Evolutionary conservation across 2,113 vertebrate species (phyloP).

Genomic region (Nibea coibor): DNA sequence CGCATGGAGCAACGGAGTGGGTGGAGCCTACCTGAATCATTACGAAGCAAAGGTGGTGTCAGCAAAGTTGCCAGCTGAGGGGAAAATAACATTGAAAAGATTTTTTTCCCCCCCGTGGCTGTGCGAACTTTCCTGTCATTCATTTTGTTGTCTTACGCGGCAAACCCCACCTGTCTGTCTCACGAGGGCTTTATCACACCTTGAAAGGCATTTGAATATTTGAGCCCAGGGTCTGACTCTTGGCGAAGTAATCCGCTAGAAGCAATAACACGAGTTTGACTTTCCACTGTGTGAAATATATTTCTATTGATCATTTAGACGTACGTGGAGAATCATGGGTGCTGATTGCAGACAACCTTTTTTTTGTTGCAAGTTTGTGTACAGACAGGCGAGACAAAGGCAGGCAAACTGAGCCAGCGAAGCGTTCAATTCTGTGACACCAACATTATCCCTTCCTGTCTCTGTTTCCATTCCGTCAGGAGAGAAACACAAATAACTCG

Average conservation of each 20-base stretch:
- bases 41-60: background rate
- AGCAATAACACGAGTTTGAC: conserved; percentile 80
- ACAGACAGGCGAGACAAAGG: background rate
- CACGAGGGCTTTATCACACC: conserved; percentile 19
- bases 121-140: background rate
- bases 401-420: conserved; percentile 57
- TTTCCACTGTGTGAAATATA: conserved; percentile 71
- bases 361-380: conserved; percentile 4
- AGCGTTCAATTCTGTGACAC: conserved; percentile 18
- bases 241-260: conserved; percentile 52
- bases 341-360: conserved; percentile 44
- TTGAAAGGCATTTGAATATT: conserved; percentile 29
- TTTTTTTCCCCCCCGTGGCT: background rate
- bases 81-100: too few species aligned
- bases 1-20: background rate
- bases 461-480: conserved; percentile 8
- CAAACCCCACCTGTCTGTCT: conserved; percentile 20
- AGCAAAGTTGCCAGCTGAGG: background rate
- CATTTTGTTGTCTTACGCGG: background rate
- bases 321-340: conserved; percentile 52
- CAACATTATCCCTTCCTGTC: conserved; percentile 14
- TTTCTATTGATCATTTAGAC: conserved; percentile 69
- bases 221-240: conserved; percentile 52
- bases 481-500: conserved; percentile 22
- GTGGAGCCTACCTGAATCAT: conserved; percentile 23